Conservation (phyloP, 2,113 vertebrate genomes). For the Anhinga rufa region DNA sequence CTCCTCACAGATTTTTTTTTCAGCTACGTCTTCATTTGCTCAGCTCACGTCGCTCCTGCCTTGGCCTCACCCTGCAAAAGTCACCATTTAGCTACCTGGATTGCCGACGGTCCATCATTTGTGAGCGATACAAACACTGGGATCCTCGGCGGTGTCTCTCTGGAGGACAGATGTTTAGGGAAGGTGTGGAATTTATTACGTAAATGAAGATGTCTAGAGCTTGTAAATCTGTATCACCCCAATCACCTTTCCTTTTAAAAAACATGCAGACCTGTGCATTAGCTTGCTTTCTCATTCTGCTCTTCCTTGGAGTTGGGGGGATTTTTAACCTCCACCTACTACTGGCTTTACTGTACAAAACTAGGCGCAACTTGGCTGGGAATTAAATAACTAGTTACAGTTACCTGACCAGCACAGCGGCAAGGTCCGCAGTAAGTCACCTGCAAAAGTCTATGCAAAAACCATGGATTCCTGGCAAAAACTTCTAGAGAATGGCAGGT, state of each 20-base stretch:
- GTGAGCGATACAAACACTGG: background rate
- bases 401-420: background rate
- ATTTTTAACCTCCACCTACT: background rate
- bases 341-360: background rate
- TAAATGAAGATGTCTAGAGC: background rate
- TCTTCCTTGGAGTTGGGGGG: background rate
- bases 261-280: fast-evolving
- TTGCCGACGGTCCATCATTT: fast-evolving
- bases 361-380: background rate
- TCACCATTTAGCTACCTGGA: background rate
- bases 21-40: background rate
- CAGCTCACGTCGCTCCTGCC: background rate
- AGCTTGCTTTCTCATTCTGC: background rate
- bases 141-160: background rate
- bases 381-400: background rate
- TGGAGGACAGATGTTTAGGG: background rate
- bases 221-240: too few relatives aligned
- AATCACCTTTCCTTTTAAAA: background rate
- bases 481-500: background rate
- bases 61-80: background rate
- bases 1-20: too few relatives aligned
- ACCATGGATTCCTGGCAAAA: background rate
- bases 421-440: background rate
- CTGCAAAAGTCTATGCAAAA: background rate
- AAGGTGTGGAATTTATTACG: background rate